phyloP scores from a whole-genome alignment of 2,888 invertebrate species.

The Rhopalosiphum nymphaeae region DNA sequence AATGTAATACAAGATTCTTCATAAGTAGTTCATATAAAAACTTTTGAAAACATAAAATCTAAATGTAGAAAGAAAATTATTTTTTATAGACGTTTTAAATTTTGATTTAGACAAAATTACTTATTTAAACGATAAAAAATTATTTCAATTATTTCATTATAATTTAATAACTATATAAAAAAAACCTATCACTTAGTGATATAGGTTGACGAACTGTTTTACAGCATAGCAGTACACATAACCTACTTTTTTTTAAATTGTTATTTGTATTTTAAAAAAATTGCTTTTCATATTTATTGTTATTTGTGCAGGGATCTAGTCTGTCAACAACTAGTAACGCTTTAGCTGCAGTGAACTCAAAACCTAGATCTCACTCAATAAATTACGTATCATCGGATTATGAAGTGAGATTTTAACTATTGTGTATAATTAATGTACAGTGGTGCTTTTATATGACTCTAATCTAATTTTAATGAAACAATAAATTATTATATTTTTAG shows the following conservation, averaged over 20 bases:
- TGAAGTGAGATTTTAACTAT: conserved; percentile 66
- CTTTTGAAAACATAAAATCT: no score
- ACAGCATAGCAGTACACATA: no score
- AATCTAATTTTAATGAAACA: not conserved
- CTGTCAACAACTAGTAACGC: not conserved
- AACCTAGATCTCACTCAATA: conserved; percentile 68
- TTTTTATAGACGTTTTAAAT: no score
- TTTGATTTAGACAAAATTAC: no score
- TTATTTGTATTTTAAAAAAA: not conserved
- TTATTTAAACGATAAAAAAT: no score
- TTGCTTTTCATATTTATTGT: not conserved
- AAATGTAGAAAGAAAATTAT: no score
- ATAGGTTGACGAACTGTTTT: no score
- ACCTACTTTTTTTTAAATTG: not conserved
- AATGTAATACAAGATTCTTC: no score
- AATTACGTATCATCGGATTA: conserved; percentile 69
- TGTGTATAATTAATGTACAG: not conserved
- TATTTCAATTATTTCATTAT: no score
- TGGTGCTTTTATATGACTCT: not conserved
- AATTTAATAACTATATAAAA: no score
- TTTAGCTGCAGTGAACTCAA: not conserved
- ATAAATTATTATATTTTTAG: conserved; percentile 68
- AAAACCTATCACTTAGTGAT: no score
- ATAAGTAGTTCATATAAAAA: no score
- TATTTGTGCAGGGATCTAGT: not conserved